Base-by-base conservation (phyloP, 2,888 invertebrate genomes). In the Chrysotoxum bicinctum region DNA sequence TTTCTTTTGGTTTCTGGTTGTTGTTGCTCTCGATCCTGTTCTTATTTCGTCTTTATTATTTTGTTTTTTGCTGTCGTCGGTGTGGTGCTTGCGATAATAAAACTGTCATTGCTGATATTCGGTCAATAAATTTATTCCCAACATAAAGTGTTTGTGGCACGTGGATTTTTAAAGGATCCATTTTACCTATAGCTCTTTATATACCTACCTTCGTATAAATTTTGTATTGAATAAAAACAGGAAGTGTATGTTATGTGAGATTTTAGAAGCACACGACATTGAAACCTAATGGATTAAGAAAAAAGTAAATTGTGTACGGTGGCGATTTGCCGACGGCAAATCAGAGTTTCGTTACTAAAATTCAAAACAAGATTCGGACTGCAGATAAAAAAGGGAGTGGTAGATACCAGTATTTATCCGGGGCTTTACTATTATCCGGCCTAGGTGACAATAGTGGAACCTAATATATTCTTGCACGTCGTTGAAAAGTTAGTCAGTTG, bases 91-190 rank as follows among this genome's bases (percentile, higher is more conserved):
- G 72, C 75, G 89, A 90, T 90, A 91, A 91, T 91, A 90, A 90
- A 90, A 90, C 90, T 88, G 91, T 90, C 90, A 90, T 88, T 87
- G 88, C 69, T 80, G 86, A 87, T 82, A 83, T 89, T 84, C 88
- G 88, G 89, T 90, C 90, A 90, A 89, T 90, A 90, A 90, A 90
- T 90, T 90, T 89, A 87, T 88, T 87, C 76, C 74, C 64, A 56
- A 72, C 66, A 73, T 79, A 69, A 70, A 87, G 87, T 88, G 88
- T 87, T 89, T 89, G 89, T 87, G 87, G 83, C 86, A 83, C 82
- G 83, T 86, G 82, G 40, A 78, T 77, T 79, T n/a, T 56, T 54
- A n/a, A 64, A 64, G 40, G 75, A 80, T 76, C n/a, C 48, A 72
- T 72, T 80, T 12, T 56, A 12, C 16, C 3, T 19, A 6, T 14